A percentile compares a stretch with the other conserved stretches of the same genome.
These are phyloP conservation scores for Cyanoramphus novaezelandiae DNA, from an alignment of 2,113 vertebrate genomes.

Conservation along the genomic window DNA sequence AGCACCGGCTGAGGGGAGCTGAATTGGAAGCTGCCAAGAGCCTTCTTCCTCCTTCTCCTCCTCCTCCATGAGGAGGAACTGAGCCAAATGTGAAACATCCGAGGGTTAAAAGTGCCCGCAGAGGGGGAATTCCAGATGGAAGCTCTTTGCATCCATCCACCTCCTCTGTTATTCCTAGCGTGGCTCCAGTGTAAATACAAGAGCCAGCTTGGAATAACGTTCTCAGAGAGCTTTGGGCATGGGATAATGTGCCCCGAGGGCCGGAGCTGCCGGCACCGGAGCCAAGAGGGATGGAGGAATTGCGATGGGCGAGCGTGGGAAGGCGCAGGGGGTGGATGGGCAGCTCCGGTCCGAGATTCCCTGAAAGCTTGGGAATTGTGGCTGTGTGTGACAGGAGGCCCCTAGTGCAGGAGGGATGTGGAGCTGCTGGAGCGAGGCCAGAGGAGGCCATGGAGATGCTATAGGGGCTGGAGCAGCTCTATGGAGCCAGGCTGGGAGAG, in stretches of 20 bases:
- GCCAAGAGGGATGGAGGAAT: background rate
- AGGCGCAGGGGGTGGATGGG: accelerated
- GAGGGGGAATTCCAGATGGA: background rate
- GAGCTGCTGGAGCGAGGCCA: background rate
- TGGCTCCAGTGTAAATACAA: background rate
- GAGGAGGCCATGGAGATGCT: background rate
- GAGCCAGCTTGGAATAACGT: background rate
- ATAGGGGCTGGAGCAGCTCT: background rate
- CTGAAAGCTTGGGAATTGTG: background rate
- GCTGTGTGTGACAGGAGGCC: background rate
- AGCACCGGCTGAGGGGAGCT: background rate
- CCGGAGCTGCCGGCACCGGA: accelerated
- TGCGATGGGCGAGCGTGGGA: background rate
- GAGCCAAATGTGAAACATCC: accelerated
- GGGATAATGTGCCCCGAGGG: accelerated
- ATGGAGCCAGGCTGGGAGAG: background rate
- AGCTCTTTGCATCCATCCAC: background rate
- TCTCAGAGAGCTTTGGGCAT: background rate
- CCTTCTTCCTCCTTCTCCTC: background rate
- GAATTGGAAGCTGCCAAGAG: background rate
- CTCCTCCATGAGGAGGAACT: accelerated
- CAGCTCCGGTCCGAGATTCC: accelerated
- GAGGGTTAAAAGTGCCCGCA: accelerated
- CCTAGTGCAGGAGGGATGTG: background rate
- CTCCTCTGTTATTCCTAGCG: background rate